These are phyloP conservation scores for Hiodon alosoides DNA, from an alignment of 2,113 vertebrate species.

Conservation along the genomic window DNA sequence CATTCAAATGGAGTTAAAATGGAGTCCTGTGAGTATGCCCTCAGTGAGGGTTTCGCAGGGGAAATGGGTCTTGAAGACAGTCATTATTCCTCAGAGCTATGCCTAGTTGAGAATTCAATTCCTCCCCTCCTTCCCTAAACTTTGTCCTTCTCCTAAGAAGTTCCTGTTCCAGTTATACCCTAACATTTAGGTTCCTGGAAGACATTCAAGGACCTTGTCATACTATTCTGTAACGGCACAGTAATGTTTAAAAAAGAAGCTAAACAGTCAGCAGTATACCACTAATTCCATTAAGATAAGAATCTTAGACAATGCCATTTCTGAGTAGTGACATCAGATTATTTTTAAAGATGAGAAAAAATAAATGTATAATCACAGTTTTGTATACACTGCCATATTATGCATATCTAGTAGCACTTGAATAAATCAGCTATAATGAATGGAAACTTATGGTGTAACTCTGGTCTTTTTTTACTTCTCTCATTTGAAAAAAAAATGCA, in stretches of 20 bases:
- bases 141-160: background rate
- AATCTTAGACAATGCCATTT: slow-evolving; percentile 38
- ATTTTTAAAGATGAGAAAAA: slow-evolving; percentile 44
- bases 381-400: slow-evolving; percentile 62
- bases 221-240: slow-evolving; percentile 6
- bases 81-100: background rate
- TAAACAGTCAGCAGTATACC: slow-evolving; percentile 35
- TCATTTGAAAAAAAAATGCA: background rate
- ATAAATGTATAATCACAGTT: slow-evolving; percentile 54
- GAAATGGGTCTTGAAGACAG: background rate
- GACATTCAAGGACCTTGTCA: slow-evolving; percentile 17
- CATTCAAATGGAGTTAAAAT: background rate
- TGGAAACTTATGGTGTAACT: slow-evolving; percentile 40
- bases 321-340: slow-evolving; percentile 48
- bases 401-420: slow-evolving; percentile 57
- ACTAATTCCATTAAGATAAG: slow-evolving; percentile 40
- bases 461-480: slow-evolving; percentile 24
- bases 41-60: slow-evolving; percentile 13
- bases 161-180: slow-evolving; percentile 19
- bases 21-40: slow-evolving; percentile 37
- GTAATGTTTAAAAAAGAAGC: slow-evolving; percentile 23
- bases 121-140: background rate
- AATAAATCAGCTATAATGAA: slow-evolving; percentile 58
- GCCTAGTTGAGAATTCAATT: background rate
- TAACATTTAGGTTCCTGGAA: slow-evolving; percentile 25